Conservation (phyloP, 1,140 invertebrate species). For the Procambarus clarkii region DNA sequence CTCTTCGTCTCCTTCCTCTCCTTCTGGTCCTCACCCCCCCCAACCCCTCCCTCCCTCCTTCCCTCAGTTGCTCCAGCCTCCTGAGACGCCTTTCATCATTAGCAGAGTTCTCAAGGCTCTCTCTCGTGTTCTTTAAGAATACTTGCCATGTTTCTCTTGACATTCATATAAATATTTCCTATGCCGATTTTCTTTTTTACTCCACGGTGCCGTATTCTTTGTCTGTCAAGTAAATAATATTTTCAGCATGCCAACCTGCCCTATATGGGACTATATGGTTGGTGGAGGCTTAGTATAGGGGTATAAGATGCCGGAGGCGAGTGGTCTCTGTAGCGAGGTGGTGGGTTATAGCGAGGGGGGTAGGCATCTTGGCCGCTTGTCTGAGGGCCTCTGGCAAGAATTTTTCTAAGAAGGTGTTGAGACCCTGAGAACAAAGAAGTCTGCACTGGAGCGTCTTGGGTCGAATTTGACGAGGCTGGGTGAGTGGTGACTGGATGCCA, state of each 20-base stretch:
- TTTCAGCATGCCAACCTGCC: too few species aligned
- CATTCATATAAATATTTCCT: conserved; percentile 22
- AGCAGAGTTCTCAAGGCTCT: conserved; percentile 31
- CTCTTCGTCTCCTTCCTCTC: background rate
- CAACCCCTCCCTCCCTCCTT: background rate
- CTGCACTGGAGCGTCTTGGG: conserved; percentile 27
- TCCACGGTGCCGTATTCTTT: too few species aligned
- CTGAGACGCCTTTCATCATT: conserved; percentile 46
- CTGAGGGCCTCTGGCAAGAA: conserved; percentile 32
- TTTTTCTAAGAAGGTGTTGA: conserved; percentile 60
- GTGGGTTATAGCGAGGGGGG: background rate
- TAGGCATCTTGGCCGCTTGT: background rate
- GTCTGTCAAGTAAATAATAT: too few species aligned
- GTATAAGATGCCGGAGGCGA: too few species aligned
- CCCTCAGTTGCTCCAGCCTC: conserved; percentile 13
- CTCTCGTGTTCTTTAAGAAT: conserved; percentile 43
- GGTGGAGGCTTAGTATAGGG: too few species aligned
- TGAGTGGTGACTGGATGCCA: too few species aligned
- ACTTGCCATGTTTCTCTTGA: conserved; percentile 37
- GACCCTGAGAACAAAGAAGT: conserved; percentile 36
- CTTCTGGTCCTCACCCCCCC: background rate
- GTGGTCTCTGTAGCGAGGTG: background rate
- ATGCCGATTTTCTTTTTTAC: background rate
- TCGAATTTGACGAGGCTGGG: conserved; percentile 18
- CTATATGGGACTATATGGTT: too few species aligned